Conservation (phyloP, 2,113 vertebrate genomes). For the Leiothrix lutea region DNA sequence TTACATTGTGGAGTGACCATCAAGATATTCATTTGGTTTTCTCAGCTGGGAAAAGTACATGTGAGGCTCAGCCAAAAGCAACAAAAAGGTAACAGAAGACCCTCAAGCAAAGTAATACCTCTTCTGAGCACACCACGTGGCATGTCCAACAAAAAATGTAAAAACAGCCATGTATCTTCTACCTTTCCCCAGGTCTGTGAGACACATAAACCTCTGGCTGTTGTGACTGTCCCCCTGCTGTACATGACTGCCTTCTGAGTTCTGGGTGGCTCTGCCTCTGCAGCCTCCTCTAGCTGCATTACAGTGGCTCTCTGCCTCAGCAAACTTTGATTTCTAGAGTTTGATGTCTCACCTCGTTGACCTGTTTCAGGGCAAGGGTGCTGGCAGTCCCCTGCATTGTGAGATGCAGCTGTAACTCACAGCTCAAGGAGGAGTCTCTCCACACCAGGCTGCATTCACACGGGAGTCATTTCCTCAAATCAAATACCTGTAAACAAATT, state of each 20-base stretch:
- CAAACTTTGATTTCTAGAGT: not conserved
- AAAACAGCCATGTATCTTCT: not conserved
- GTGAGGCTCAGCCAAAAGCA: not conserved
- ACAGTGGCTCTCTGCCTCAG: not conserved
- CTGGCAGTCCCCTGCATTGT: no score
- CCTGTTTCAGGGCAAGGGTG: not conserved
- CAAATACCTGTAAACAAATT: not conserved
- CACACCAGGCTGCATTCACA: not conserved
- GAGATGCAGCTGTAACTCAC: rapidly evolving
- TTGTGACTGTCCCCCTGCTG: not conserved
- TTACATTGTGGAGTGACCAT: not conserved
- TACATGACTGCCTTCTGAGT: not conserved
- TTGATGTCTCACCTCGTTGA: not conserved
- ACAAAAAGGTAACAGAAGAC: not conserved
- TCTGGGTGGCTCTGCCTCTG: not conserved
- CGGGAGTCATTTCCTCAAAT: not conserved
- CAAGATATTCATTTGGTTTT: not conserved
- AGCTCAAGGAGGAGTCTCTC: not conserved
- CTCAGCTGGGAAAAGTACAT: not conserved
- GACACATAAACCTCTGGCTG: not conserved
- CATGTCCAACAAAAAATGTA: not conserved
- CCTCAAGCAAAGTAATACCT: not conserved
- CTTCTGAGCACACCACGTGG: not conserved
- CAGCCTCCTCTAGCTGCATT: not conserved
- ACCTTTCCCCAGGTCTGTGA: not conserved